Conservation (phyloP, 2,888 invertebrate genomes). For the Selenia dentaria region DNA sequence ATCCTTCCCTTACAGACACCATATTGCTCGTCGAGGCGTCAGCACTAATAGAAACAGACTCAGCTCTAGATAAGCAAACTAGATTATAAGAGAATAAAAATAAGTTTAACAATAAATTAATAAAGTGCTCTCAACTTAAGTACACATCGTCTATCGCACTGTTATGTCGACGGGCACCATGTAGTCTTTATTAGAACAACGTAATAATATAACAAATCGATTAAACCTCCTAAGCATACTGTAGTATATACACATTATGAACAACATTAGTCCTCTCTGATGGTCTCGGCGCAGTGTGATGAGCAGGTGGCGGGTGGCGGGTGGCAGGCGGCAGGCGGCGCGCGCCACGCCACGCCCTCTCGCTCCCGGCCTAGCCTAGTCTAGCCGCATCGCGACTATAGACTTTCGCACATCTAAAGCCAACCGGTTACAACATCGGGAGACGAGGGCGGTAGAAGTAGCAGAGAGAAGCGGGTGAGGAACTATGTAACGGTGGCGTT, state of each 20-base stretch:
- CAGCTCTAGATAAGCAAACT: conserved; percentile 83
- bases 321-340: conserved; percentile 42
- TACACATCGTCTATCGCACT: conserved; percentile 83
- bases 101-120: conserved; percentile 83
- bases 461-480: conserved; percentile 80
- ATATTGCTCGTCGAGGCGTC: conserved; percentile 84
- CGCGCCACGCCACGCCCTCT: conserved; percentile 37
- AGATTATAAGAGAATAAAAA: conserved; percentile 79
- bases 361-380: conserved; percentile 40
- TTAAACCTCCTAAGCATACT: conserved; percentile 83
- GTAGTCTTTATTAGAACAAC: conserved; percentile 83
- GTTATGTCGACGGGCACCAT: conserved; percentile 83
- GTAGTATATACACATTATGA: conserved; percentile 84
- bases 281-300: conserved; percentile 33
- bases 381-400: conserved; percentile 30
- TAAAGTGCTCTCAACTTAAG: conserved; percentile 82
- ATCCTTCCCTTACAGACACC: conserved; percentile 84
- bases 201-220: conserved; percentile 81
- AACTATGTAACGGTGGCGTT: conserved; percentile 78
- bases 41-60: conserved; percentile 82
- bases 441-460: conserved; percentile 75
- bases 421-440: conserved; percentile 60
- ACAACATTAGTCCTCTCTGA: conserved; percentile 76
- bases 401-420: conserved; percentile 59
- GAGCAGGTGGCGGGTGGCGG: conserved; percentile 10